Evolutionary conservation across 2,797 vertebrate genomes (phyloP).

Genomic region (Chloroceryle amazona): DNA sequence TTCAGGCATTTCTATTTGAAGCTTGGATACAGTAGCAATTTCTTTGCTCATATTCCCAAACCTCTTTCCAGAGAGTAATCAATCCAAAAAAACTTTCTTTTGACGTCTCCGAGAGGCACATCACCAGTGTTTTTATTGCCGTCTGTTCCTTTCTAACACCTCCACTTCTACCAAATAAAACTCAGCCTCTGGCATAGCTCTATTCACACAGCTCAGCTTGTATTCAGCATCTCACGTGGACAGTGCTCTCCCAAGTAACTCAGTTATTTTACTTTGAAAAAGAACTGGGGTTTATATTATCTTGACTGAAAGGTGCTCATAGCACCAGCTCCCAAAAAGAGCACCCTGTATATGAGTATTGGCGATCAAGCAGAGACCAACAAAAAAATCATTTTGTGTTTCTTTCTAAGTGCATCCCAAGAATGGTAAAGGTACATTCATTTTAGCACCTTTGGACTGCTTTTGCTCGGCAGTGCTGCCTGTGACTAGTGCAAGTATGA

Average conservation of each 20-base stretch:
- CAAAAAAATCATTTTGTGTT: neutral
- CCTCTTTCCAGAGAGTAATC: slow-evolving; percentile 12
- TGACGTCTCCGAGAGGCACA: neutral
- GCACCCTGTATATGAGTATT: neutral
- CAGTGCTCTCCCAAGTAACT: neutral
- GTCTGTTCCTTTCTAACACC: slow-evolving; percentile 33
- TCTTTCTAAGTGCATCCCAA: neutral
- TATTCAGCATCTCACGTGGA: neutral
- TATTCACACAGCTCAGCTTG: slow-evolving; percentile 12
- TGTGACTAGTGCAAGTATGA: neutral
- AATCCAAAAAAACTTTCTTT: neutral
- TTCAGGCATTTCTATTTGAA: slow-evolving; percentile 30
- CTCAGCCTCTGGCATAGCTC: slow-evolving; percentile 46
- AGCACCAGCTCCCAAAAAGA: neutral
- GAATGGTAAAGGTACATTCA: neutral
- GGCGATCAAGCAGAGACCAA: neutral
- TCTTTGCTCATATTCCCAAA: neutral
- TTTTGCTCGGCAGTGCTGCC: neutral
- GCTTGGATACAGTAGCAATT: neutral
- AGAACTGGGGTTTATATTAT: neutral
- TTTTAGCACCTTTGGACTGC: neutral
- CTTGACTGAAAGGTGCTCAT: neutral
- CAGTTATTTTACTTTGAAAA: neutral
- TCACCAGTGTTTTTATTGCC: slow-evolving; percentile 5
- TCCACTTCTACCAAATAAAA: slow-evolving; percentile 49